Percentiles rank a stretch among this genome's conserved stretches.
Evolutionary conservation across 2,888 invertebrate genomes (phyloP).

Genomic region (Ommatoiulus sabulosus): DNA sequence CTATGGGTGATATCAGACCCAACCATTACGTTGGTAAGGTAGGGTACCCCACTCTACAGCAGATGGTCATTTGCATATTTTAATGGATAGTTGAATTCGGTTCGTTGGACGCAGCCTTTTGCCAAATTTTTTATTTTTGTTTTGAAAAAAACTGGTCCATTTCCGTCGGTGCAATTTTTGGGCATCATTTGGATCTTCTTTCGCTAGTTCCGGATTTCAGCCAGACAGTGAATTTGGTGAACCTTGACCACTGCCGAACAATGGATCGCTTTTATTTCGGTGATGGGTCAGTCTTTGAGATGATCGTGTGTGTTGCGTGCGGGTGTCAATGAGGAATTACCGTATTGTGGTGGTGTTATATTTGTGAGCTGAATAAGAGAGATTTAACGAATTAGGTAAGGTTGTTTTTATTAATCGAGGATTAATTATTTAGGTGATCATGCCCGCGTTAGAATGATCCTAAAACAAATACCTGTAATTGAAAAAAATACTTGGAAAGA

Average conservation of each 20-base stretch:
- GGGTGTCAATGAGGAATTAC: neutral
- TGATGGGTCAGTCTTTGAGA: neutral
- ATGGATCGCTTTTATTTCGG: neutral
- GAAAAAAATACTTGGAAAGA: no score
- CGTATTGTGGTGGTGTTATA: neutral
- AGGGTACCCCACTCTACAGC: neutral
- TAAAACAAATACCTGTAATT: no score
- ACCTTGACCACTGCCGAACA: neutral
- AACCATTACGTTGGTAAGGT: conserved; percentile 24
- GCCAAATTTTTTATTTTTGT: neutral
- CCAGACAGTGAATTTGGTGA: neutral
- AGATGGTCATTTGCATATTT: conserved; percentile 36
- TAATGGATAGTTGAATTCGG: neutral
- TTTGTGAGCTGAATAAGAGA: neutral
- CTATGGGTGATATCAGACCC: conserved; percentile 17
- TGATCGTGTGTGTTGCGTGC: neutral
- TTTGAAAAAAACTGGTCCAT: neutral
- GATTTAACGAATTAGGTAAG: neutral
- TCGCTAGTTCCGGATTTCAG: neutral
- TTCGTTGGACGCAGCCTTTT: neutral
- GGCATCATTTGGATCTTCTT: no score
- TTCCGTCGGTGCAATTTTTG: no score
- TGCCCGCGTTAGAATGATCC: no score
- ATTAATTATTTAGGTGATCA: no score
- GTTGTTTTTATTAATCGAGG: no score